Evolutionary conservation across 1,140 invertebrate genomes (phyloP), one percentile per base, ranked within the genome.

Genomic region (Lordiphosa clarofinis): DNA sequence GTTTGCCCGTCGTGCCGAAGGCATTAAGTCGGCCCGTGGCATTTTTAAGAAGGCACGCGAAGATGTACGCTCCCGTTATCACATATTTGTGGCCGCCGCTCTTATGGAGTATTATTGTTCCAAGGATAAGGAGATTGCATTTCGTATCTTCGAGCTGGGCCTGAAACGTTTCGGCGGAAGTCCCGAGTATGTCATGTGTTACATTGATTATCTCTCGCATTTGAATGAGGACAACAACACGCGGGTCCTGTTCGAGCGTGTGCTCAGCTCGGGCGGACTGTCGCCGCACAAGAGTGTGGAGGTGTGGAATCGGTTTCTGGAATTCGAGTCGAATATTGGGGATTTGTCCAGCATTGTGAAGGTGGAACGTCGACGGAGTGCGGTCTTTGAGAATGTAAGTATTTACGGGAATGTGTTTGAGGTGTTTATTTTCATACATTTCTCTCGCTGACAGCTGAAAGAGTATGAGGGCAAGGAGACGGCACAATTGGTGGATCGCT

Each of bases 151-250:
- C 90, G 98, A 99, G 90, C 91, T 99, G 13, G 99, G 98, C 0
- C 90, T 99, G 10, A 99, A 99, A 89, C 98, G 98, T 89, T 99
- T 97, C 90, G 95, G 94, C 0, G 94, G 97, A 75, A 95, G 96
- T 88, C 95, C 97, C 0, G 97, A 99, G 75, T 99, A 98, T 87
- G 94, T 99, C 54, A 91, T 97, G 49, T 95, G 95, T 82, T 99
- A 99, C 86, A 96, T 99, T 55, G 97, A 99, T 87, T 99, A 99
- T 89, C 91, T 99, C 65, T 98, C 97, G 7, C 97, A 99, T 93
- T 91, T 99, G 7, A 99, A 99, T 91, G 98, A 99, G 93, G 98
- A 99, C 89, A 99, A 99, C 90, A 99, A 99, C 88, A 99, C 98
- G 0, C 90, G 98, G 62, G 98, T 99, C 35, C 90, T 99, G 11